These are phyloP conservation scores for Centruroides sculpturatus DNA, from an alignment of 1,140 invertebrate species.

Conservation along the genomic window DNA sequence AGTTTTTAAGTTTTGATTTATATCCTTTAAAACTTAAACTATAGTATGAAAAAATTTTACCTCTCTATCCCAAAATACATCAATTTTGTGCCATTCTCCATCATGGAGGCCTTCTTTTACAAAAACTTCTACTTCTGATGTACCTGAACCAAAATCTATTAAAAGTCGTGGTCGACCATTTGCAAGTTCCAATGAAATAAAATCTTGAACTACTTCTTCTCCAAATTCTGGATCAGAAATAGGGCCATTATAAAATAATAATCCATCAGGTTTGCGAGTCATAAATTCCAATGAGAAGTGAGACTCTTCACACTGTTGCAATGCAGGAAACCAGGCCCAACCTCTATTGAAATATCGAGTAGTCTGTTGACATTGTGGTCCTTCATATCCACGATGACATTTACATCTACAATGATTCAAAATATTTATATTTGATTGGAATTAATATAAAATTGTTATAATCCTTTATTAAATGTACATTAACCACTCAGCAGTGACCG, in stretches of 20 bases:
- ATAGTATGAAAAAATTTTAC: not conserved
- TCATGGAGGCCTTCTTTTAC: slow-evolving; percentile 75
- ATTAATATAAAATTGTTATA: too few species aligned
- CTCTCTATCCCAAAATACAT: slow-evolving; percentile 89
- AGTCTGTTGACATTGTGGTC: slow-evolving; percentile 89
- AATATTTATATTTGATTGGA: too few species aligned
- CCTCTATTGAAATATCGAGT: slow-evolving; percentile 81
- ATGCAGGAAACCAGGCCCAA: slow-evolving; percentile 89
- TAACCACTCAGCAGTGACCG: too few species aligned
- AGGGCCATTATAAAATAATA: slow-evolving; percentile 90
- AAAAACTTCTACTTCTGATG: slow-evolving; percentile 71
- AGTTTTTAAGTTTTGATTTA: too few species aligned
- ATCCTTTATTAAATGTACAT: too few species aligned
- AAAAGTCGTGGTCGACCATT: slow-evolving; percentile 75
- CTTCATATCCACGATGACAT: slow-evolving; percentile 81
- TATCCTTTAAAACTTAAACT: too few species aligned
- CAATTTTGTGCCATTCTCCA: slow-evolving; percentile 89
- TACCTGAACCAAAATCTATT: slow-evolving; percentile 90
- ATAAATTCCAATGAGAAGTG: slow-evolving; percentile 91
- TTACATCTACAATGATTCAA: slow-evolving; percentile 40
- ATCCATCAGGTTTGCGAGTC: slow-evolving; percentile 72
- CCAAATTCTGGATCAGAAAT: slow-evolving; percentile 79
- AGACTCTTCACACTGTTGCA: slow-evolving; percentile 90
- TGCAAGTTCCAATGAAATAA: slow-evolving; percentile 82
- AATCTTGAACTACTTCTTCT: slow-evolving; percentile 52